Evolutionary conservation across 2,113 vertebrate species (phyloP), one percentile per base, ranked within the genome.

Genomic region (Malaclemys terrapin): DNA sequence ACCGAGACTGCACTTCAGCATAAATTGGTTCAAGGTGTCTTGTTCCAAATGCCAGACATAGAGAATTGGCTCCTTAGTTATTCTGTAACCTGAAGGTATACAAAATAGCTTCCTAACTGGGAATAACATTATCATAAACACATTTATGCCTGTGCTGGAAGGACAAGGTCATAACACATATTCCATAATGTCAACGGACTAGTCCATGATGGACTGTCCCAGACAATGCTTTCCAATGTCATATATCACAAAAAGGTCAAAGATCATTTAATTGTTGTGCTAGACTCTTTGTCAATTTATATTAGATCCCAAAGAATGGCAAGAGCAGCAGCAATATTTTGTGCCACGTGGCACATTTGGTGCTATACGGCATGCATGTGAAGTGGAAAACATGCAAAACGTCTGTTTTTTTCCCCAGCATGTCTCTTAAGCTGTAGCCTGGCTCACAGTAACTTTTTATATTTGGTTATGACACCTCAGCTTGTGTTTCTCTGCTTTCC

Each of bases 221-320:
- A 94, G 92, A 88, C 94, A 95, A 96, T 96, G 91, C 95, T 97
- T 95, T 97, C 97, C 4, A 1, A 96, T 91, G 84, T 78, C 86
- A 97, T 97, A 96, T 84, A 94, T 96, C 96, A 95, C 92, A 93
- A 92, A 96, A 97, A 97, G 91, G 96, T 93, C 96, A 96, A 94
- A 95, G 96, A 96, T 93, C 83, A 93, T 96, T 93, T 38, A 96
- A 94, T 96, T 96, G 94, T 38, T 94, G 79, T 84, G 65, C 94
- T 93, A 94, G 79, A 85, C 47, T 96, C 93, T 80, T 97, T 95
- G 90, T 92, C 95, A 95, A 80, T 94, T 92, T 89, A 83, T 88
- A 92, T 91, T 89, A 89, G 91, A 91, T 89, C 81, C 65, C 0
- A 0, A 91, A 87, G 89, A 96, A 90, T 1, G 35, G 96, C 85